A percentile compares a stretch with the other conserved stretches of the same genome.
Evolutionary conservation across 2,797 vertebrate species (phyloP).

Genomic region (Microctenopoma lineatum): DNA sequence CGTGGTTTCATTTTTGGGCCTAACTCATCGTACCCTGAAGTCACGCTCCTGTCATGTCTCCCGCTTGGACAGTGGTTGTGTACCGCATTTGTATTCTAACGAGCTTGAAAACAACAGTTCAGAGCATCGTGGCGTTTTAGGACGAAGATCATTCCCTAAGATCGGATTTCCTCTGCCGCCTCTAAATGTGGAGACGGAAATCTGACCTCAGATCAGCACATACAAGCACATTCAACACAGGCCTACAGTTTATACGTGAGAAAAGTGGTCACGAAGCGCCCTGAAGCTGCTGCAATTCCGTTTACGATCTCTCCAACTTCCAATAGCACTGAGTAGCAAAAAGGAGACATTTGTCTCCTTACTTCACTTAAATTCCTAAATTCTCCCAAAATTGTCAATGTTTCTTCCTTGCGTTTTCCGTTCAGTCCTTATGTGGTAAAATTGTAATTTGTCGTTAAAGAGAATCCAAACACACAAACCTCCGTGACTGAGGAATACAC

Average conservation of each 20-base stretch:
- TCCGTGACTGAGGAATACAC: slow-evolving; percentile 7
- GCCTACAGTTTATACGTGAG: slow-evolving; percentile 19
- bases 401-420: slow-evolving; percentile 16
- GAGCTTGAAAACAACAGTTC: background rate
- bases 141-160: background rate
- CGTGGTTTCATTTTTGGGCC: slow-evolving; percentile 19
- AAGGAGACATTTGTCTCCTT: slow-evolving; percentile 28
- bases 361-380: slow-evolving; percentile 23
- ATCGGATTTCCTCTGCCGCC: slow-evolving; percentile 9
- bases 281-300: slow-evolving; percentile 10
- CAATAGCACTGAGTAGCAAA: slow-evolving; percentile 20
- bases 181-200: background rate
- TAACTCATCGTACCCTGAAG: slow-evolving; percentile 58
- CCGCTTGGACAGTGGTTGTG: slow-evolving; percentile 47
- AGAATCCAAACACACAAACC: slow-evolving; percentile 35
- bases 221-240: background rate
- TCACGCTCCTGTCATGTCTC: slow-evolving; percentile 9
- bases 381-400: slow-evolving; percentile 3
- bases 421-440: slow-evolving; percentile 16
- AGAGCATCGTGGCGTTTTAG: background rate
- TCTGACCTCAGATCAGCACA: slow-evolving; percentile 28
- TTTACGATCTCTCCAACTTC: background rate
- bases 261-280: slow-evolving; percentile 29
- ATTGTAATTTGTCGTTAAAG: slow-evolving; percentile 1
- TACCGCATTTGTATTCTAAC: slow-evolving; percentile 33